phyloP scores from a whole-genome alignment of 2,797 vertebrate genomes.

The Salarias fasciatus region DNA sequence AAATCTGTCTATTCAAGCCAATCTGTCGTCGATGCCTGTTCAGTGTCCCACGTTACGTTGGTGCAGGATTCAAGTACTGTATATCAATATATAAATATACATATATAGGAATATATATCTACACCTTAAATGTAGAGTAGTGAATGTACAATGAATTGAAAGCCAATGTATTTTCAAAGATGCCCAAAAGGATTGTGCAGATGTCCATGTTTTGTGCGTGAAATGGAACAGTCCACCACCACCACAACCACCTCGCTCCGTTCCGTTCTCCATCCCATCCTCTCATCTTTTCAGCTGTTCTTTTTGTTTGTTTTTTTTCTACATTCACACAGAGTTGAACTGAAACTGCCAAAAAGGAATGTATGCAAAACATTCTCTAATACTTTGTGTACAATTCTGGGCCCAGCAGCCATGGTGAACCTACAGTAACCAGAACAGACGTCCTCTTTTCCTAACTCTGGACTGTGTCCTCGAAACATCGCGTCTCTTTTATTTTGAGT shows the following conservation, averaged over 20 bases:
- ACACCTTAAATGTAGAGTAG: conserved; percentile 73
- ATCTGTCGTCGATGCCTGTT: conserved; percentile 54
- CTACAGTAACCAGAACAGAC: conserved; percentile 33
- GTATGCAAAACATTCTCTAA: conserved; percentile 82
- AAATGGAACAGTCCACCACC: conserved; percentile 65
- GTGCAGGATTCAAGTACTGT: conserved; percentile 77
- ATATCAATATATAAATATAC: conserved; percentile 39
- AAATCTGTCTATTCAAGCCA: conserved; percentile 49
- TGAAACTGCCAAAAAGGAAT: conserved; percentile 86
- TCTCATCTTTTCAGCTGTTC: conserved; percentile 14
- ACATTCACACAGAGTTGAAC: conserved; percentile 67
- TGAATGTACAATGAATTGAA: conserved; percentile 80
- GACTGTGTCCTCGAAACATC: conserved; percentile 73
- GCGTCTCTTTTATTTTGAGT: conserved; percentile 83
- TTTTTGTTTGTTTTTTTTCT: conserved; percentile 62
- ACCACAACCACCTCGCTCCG: conserved; percentile 23
- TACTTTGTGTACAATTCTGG: conserved; percentile 78
- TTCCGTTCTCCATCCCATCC: conserved; percentile 56
- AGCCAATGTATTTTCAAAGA: conserved; percentile 72
- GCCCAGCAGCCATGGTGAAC: conserved; percentile 72
- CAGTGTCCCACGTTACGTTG: conserved; percentile 51
- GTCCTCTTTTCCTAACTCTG: conserved; percentile 40
- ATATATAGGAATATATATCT: conserved; percentile 48
- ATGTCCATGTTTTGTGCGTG: conserved; percentile 62
- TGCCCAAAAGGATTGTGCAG: conserved; percentile 67